phyloP scores from a whole-genome alignment of 2,113 vertebrate species.

The Mungos mungo region DNA sequence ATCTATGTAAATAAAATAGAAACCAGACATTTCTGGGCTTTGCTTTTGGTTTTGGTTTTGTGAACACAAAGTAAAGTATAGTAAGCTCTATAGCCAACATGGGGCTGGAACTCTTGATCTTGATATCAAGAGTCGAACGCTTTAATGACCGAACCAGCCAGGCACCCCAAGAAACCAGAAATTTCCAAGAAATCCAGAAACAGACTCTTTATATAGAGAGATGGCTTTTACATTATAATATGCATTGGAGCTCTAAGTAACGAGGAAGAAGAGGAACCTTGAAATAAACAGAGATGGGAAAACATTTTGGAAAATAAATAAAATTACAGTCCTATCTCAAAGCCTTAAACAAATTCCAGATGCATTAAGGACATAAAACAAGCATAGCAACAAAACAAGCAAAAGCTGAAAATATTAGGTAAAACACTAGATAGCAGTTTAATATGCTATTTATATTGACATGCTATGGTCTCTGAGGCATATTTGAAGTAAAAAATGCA shows the following conservation, averaged over 20 bases:
- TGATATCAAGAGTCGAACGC: neutral
- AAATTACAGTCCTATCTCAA: neutral
- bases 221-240: neutral
- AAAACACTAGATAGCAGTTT: neutral
- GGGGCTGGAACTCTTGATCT: neutral
- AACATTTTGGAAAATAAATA: neutral
- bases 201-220: neutral
- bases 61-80: neutral
- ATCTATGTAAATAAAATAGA: neutral
- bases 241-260: neutral
- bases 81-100: neutral
- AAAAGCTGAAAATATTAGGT: neutral
- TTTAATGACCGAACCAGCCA: neutral
- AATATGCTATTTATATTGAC: neutral
- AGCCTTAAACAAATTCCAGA: neutral
- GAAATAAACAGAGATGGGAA: neutral
- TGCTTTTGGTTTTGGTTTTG: neutral
- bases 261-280: neutral
- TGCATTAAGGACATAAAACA: neutral
- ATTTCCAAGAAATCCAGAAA: neutral
- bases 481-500: neutral
- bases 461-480: neutral
- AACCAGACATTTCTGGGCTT: neutral
- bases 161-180: neutral
- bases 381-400: neutral